Evolutionary conservation across 2,888 invertebrate species (phyloP).

Genomic region (Deilephila elpenor): DNA sequence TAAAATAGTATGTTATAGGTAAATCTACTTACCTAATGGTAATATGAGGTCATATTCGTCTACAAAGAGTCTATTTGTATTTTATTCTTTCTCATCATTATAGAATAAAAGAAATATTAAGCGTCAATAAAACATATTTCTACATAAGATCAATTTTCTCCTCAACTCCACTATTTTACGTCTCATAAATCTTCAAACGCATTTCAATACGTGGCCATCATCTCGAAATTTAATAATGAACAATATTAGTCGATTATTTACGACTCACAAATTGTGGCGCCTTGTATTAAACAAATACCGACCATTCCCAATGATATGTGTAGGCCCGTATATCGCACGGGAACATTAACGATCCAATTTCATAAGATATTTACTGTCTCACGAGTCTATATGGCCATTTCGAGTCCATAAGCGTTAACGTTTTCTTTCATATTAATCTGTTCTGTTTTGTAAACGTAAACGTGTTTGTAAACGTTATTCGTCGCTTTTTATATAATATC

Average conservation of each 20-base stretch:
- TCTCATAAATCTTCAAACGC: slow-evolving; percentile 46
- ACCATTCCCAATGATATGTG: slow-evolving; percentile 36
- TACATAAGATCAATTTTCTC: not conserved
- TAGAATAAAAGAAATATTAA: no score
- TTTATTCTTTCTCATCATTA: no score
- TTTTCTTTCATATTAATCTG: not conserved
- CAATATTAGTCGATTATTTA: slow-evolving; percentile 57
- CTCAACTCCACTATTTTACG: slow-evolving; percentile 44
- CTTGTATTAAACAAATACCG: slow-evolving; percentile 60
- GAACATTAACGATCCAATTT: slow-evolving; percentile 27
- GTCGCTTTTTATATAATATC: slow-evolving; percentile 13
- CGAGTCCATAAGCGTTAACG: not conserved
- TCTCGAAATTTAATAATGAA: slow-evolving; percentile 59
- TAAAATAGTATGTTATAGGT: no score
- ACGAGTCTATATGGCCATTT: not conserved
- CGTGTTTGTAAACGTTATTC: not conserved
- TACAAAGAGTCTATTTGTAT: no score
- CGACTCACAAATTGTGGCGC: slow-evolving; percentile 53
- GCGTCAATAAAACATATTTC: no score
- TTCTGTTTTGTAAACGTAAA: not conserved
- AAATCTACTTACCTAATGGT: no score
- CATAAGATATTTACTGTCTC: slow-evolving; percentile 30
- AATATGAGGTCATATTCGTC: no score
- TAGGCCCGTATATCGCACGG: slow-evolving; percentile 44
- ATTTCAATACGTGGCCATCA: slow-evolving; percentile 9